These are phyloP conservation scores for Eupristina koningsbergeri DNA, from an alignment of 1,140 invertebrate species.

Conservation along the genomic window DNA sequence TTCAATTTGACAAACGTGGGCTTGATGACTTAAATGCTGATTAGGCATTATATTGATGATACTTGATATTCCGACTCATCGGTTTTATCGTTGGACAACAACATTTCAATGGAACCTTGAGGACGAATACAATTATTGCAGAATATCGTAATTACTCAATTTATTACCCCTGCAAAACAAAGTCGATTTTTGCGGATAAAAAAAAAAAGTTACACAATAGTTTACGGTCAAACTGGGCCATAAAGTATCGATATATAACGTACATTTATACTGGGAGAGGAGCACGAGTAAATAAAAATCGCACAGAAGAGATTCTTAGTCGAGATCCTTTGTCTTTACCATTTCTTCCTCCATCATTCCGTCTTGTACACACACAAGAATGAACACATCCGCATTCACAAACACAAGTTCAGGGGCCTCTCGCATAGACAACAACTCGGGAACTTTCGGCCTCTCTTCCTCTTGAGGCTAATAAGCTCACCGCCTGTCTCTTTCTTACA, in stretches of 20 bases:
- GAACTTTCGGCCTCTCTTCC: slow-evolving; percentile 4
- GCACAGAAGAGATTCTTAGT: slow-evolving; percentile 24
- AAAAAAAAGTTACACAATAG: not conserved
- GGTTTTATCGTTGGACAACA: not conserved
- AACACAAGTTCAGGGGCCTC: not conserved
- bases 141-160: not conserved
- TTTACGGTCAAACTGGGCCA: slow-evolving; percentile 49
- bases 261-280: not conserved
- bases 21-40: too few species aligned
- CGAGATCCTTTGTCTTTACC: slow-evolving; percentile 48
- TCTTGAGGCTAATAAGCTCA: slow-evolving; percentile 41
- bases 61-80: too few species aligned
- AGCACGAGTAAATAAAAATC: slow-evolving; percentile 33
- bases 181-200: not conserved
- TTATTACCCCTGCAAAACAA: not conserved
- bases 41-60: too few species aligned
- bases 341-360: slow-evolving; percentile 2
- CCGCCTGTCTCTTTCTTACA: slow-evolving; percentile 17
- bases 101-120: not conserved
- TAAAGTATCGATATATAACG: slow-evolving; percentile 44
- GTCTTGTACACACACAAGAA: not conserved
- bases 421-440: not conserved
- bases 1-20: too few species aligned
- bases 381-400: not conserved
- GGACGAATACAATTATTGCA: too few species aligned